Evolutionary conservation across 2,888 invertebrate genomes (phyloP), one percentile per base, ranked within the genome.

Genomic region (Patella ulyssiponensis): DNA sequence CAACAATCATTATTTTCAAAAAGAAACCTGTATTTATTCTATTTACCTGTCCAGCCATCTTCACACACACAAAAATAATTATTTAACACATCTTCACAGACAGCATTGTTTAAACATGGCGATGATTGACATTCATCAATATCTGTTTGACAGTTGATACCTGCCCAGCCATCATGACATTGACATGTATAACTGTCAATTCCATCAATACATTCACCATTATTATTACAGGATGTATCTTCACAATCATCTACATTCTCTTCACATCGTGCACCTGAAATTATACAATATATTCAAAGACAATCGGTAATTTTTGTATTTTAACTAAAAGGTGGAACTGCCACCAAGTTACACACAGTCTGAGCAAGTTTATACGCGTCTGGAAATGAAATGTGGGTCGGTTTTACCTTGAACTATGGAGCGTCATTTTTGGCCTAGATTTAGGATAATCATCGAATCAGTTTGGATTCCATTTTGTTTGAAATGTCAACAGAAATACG

Each of bases 161-260:
- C 81, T 7, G 74, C 74, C 81, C 80, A 81, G 0, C 80, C 82
- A 14, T 53, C 17, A 4, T 53, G 20, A 33, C 83, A 83, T 17
- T 71, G 14, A 64, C 83, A 83, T 23, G 20, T 58, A 78, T 76
- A 81, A 54, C 33, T 56, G 15, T 73, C 78, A 44, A 69, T 20
- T 15, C 58, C 20, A 69, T 83, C 79, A 12, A 71, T 27, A 70
- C 82, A 83, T 15, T 51, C 72, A n/a, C 69, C 81, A 15, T 74
- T 76, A 70, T 82, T 79, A 53, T 58, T 58, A 53, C 81, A 83
- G 9, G 79, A 73, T 3, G 20, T 33, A n/a, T 33, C 23, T 33
- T 58, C 15, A 72, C 83, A 83, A n/a, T 80, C 80, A 69, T 82
- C 73, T 23, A 76, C 53, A 17, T 80, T 76, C n/a, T 9, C 27